These are phyloP conservation scores for Pomacea maculata DNA, from an alignment of 1,140 invertebrate genomes.

Conservation along the genomic window DNA sequence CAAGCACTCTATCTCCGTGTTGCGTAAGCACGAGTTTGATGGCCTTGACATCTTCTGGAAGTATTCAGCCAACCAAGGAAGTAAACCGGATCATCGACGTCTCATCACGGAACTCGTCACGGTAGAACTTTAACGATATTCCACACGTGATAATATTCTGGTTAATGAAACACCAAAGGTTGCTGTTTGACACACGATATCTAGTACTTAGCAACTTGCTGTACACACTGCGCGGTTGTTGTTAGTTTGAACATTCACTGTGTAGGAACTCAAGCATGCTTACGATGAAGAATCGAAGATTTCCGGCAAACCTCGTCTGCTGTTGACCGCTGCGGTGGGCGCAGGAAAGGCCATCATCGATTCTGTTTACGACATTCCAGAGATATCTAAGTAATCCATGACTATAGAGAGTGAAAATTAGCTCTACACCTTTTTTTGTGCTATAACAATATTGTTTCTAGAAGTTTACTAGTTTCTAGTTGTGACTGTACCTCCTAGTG, in stretches of 20 bases:
- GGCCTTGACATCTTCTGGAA: constrained; percentile 98
- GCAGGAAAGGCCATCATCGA: constrained; percentile 91
- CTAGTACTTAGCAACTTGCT: too few relatives aligned
- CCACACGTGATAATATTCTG: too few relatives aligned
- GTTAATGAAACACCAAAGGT: too few relatives aligned
- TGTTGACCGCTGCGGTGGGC: constrained; percentile 94
- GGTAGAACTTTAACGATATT: neutral
- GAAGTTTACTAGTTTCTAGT: too few relatives aligned
- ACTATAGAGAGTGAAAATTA: neutral
- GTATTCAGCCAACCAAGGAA: constrained; percentile 76
- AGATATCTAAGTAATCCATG: constrained; percentile 68
- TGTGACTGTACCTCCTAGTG: too few relatives aligned
- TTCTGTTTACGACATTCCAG: constrained; percentile 90
- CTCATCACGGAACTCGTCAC: constrained; percentile 52
- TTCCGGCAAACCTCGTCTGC: constrained; percentile 79
- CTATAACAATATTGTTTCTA: too few relatives aligned
- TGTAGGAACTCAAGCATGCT: constrained; percentile 85
- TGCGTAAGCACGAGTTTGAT: constrained; percentile 91
- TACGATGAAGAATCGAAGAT: constrained; percentile 86
- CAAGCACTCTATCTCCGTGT: constrained; percentile 91
- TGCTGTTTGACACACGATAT: too few relatives aligned
- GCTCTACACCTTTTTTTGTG: too few relatives aligned
- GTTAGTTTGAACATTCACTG: neutral
- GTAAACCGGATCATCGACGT: constrained; percentile 75
- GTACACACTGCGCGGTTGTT: too few relatives aligned